A percentile compares a stretch with the other conserved stretches of the same genome.
These are phyloP conservation scores for Peromyscus nudipes DNA, from an alignment of 2,797 vertebrate genomes.

Conservation along the genomic window DNA sequence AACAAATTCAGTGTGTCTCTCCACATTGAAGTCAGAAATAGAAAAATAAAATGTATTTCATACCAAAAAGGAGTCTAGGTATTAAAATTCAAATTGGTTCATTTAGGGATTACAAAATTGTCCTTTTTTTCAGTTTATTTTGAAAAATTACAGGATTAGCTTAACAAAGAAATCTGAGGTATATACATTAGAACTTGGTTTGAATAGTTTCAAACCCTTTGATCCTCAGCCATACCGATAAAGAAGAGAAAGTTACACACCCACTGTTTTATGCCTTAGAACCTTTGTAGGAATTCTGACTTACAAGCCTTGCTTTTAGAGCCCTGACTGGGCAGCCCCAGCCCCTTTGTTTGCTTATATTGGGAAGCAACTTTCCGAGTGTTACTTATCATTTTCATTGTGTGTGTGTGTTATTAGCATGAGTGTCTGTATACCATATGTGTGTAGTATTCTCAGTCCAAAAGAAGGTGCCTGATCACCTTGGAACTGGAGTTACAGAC, in stretches of 20 bases:
- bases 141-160: constrained; percentile 18
- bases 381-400: background rate
- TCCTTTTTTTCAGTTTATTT: constrained; percentile 12
- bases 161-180: background rate
- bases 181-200: constrained; percentile 12
- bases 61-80: constrained; percentile 4
- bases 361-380: constrained; percentile 26
- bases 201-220: background rate
- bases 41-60: constrained; percentile 24
- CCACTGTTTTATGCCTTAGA: background rate
- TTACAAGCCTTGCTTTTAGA: constrained; percentile 35
- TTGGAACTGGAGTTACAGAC: background rate
- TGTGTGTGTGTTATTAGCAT: background rate
- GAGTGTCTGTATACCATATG: background rate
- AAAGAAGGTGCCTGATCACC: background rate
- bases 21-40: background rate
- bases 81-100: constrained; percentile 57
- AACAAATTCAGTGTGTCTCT: constrained; percentile 30
- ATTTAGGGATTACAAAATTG: constrained; percentile 49
- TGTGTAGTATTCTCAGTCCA: background rate
- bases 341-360: constrained; percentile 28
- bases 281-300: constrained; percentile 21
- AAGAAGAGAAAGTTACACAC: background rate
- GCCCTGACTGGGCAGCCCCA: background rate
- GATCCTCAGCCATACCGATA: background rate